Evolutionary conservation across 2,888 invertebrate genomes (phyloP).

Genomic region (Habrosyne pyritoides): DNA sequence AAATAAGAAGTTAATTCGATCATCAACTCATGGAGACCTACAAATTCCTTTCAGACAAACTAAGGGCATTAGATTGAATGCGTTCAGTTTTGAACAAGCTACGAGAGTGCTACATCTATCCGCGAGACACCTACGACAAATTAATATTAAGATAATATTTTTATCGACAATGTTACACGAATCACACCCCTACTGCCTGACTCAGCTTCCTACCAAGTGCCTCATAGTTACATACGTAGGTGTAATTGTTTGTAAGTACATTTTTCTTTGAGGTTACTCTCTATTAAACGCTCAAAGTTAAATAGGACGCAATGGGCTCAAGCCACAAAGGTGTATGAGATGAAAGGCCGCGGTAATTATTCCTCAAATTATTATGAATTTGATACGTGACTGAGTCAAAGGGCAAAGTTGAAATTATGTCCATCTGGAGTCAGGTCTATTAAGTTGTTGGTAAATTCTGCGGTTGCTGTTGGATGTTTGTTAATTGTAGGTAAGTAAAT

Average conservation of each 20-base stretch:
- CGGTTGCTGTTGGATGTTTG: neutral
- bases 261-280: conserved; percentile 84
- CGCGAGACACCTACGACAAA: too few species aligned
- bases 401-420: conserved; percentile 43
- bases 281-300: conserved; percentile 79
- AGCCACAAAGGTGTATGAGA: conserved; percentile 73
- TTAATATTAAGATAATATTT: neutral
- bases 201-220: conserved; percentile 74
- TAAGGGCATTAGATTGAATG: too few species aligned
- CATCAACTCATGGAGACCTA: too few species aligned
- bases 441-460: neutral
- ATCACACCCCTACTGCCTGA: conserved; percentile 59
- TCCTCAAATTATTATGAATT: conserved; percentile 80
- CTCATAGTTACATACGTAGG: conserved; percentile 79
- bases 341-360: conserved; percentile 76
- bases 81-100: too few species aligned
- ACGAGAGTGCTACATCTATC: too few species aligned
- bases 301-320: conserved; percentile 75
- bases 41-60: too few species aligned
- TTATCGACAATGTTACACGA: conserved; percentile 30
- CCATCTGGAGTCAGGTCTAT: conserved; percentile 12
- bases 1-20: too few species aligned
- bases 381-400: conserved; percentile 65
- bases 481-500: too few species aligned
- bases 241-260: conserved; percentile 82